Base-by-base conservation (phyloP, 2,113 vertebrate genomes). In the Sphaerodactylus townsendi region DNA sequence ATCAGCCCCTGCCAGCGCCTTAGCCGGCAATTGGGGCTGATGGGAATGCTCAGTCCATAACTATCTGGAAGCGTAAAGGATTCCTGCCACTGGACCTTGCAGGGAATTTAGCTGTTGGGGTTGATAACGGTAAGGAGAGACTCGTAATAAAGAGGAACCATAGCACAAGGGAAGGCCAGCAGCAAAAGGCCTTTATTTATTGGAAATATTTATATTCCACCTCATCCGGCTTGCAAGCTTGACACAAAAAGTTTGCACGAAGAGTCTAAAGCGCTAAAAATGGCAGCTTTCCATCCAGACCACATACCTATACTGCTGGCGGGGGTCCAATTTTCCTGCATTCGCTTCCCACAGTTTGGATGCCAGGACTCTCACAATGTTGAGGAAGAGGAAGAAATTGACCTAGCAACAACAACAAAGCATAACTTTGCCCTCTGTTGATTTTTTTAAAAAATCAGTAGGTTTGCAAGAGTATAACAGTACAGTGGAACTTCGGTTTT, bases 371-470 rank as follows among this genome's bases (percentile, higher is more conserved):
- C 97, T 94, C 44, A 97, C 90, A 0, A 97, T 97, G 91, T 96
- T 97, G 93, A 97, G 95, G 93, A 97, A 97, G 84, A 97, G 96
- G 89, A 97, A 93, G 92, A 97, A 97, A 86, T 97, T 97, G 85
- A 97, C 96, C 97, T 97, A 93, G 73, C 85, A 30, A 80, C 28
- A 88, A 68, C 33, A 72, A 17, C 69, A 71, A 72, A n/a, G 59
- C 21, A 62, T 14, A 4, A 21, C 23, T 56, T 56, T 56, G 17
- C 10, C 48, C 48, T 14, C 9, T 28, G 7, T 62, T 28, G 28
- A 25, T 3, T 2, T 28, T 62, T 62, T 62, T 10, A 9, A 62
- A 62, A n/a, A 59, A 62, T 62, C 23, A 25, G 3, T 28, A 7
- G 4, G 9, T 28, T 62, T 62, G 7, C 19, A 28, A 56, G 53